Evolutionary conservation across 2,113 vertebrate genomes (phyloP).

Genomic region (Todiramphus saurophagus): DNA sequence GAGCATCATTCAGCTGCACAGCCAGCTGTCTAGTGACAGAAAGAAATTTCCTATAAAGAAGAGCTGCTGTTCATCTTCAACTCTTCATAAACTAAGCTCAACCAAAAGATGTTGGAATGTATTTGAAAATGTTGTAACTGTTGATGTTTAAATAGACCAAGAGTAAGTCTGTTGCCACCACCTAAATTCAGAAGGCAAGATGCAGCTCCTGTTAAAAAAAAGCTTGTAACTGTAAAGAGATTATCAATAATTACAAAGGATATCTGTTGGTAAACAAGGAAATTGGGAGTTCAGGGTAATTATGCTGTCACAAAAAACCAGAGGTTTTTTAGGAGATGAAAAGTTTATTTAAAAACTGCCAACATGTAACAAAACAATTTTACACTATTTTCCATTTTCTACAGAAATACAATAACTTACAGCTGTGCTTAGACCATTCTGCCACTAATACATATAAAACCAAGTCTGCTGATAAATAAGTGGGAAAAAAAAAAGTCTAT

Average conservation of each 20-base stretch:
- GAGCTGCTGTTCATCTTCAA: neutral
- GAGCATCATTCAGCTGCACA: neutral
- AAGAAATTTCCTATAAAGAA: neutral
- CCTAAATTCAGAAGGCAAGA: neutral
- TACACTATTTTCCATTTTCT: slow-evolving; percentile 69
- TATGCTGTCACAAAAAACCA: neutral
- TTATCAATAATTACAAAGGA: neutral
- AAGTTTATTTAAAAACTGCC: slow-evolving; percentile 78
- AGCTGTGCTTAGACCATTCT: slow-evolving; percentile 66
- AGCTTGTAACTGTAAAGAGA: neutral
- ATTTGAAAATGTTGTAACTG: neutral
- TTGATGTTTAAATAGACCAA: neutral
- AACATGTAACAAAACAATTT: slow-evolving; percentile 72
- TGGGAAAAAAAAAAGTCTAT: slow-evolving; percentile 9
- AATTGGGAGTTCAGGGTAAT: neutral
- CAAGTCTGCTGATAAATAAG: slow-evolving; percentile 62
- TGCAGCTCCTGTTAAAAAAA: neutral
- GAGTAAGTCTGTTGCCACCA: neutral
- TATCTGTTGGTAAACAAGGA: neutral
- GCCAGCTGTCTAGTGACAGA: neutral
- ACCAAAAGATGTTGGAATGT: neutral
- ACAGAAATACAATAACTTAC: slow-evolving; percentile 75
- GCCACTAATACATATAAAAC: slow-evolving; percentile 68
- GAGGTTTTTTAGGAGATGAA: slow-evolving; percentile 51
- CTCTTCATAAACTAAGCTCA: neutral